A percentile compares a stretch with the other conserved stretches of the same genome.
Conservation (phyloP, 2,888 invertebrate genomes). For the Cantharis nigra region DNA sequence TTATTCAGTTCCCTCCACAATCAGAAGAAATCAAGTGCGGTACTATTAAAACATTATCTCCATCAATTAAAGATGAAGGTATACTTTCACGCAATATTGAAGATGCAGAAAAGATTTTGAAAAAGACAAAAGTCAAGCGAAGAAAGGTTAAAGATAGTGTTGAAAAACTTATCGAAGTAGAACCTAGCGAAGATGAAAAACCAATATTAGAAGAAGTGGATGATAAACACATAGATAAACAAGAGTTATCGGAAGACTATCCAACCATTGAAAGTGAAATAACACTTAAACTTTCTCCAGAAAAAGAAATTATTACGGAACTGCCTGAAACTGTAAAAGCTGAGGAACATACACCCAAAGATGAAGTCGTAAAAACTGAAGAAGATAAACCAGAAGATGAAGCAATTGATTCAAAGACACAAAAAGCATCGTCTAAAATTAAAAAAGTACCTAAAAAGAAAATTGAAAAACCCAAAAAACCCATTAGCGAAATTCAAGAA, state of each 20-base stretch:
- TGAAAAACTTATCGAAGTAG: slow-evolving; percentile 52
- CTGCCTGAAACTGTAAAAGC: slow-evolving; percentile 36
- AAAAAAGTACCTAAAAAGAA: slow-evolving; percentile 22
- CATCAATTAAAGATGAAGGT: slow-evolving; percentile 48
- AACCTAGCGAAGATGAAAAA: slow-evolving; percentile 35
- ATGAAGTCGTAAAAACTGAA: slow-evolving; percentile 36
- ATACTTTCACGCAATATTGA: slow-evolving; percentile 57
- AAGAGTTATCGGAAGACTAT: neutral
- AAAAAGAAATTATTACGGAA: neutral
- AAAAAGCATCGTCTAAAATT: neutral
- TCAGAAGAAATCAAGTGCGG: neutral
- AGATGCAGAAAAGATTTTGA: slow-evolving; percentile 54
- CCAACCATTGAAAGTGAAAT: neutral
- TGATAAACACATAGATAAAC: neutral
- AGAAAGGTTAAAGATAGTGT: slow-evolving; percentile 42
- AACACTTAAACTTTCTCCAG: neutral
- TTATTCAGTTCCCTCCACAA: slow-evolving; percentile 56
- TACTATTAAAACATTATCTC: neutral
- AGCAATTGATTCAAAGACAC: slow-evolving; percentile 7
- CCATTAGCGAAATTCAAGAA: slow-evolving; percentile 50
- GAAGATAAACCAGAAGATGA: slow-evolving; percentile 17
- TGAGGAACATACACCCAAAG: slow-evolving; percentile 24
- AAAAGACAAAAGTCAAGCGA: slow-evolving; percentile 49
- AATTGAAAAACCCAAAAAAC: slow-evolving; percentile 42
- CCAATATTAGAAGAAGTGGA: neutral